Base-by-base conservation (phyloP, 2,888 invertebrate genomes). In the Tetheella fluctuosa region DNA sequence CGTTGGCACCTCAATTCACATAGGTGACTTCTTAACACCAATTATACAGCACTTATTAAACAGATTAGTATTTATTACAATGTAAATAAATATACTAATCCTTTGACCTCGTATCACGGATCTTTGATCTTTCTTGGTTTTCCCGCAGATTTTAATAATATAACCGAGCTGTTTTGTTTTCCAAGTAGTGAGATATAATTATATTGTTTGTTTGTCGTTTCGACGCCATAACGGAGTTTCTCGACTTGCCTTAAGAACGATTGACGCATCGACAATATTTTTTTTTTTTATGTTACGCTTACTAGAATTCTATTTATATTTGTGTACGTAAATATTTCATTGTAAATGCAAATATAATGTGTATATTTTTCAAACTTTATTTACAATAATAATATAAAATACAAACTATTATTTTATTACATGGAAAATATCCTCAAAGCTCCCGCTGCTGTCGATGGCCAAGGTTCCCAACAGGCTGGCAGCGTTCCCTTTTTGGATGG, bases 111-210 rank as follows among this genome's bases (percentile, higher is more conserved):
- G 48, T 55, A 20, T 23, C 55, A 34, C 55, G 12, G 34, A 55
- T 23, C 55, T 55, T 23, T 55, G 28, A 55, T 34, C 30, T 34
- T 8, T 23, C 13, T 34, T 23, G 55, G 55, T 55, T 55, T 55
- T 55, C 7, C 34, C 55, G 17, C 10, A 17, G 55, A 12, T 23
- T 37, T 55, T 37, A 23, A 20, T 34, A 15, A 10, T 20, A 48
- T 48, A 17, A 17, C 42, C 8, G 17, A 12, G 30, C 4, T 17
- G 54, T 20, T 34, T 23, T 4, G 20, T 55, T 55, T 55, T 55
- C 55, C 55, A 55, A 34, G 55, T 55, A 55, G 34, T 55, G 30
- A 54, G 20, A 15, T 7, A 48, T 48, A 48, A 48, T 48, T 20
- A 20, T 48, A 15, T 48, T 48, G 48, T 48, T 55, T 55, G 55